A percentile compares a stretch with the other conserved stretches of the same genome.
Evolutionary conservation across 2,797 vertebrate genomes (phyloP).

Genomic region (Alca torda): DNA sequence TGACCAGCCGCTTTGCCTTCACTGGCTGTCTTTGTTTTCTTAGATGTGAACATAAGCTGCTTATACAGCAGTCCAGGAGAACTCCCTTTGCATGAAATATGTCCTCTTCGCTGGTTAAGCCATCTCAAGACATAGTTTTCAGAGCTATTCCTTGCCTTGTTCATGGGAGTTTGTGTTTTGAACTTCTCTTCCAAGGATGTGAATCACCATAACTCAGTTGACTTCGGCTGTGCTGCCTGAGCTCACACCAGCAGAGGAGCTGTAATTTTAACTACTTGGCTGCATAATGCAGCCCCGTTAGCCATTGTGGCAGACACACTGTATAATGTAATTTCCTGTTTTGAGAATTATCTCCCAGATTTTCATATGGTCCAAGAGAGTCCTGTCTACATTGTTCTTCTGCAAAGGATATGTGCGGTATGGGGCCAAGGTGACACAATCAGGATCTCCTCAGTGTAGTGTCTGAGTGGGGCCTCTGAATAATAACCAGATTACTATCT

Average conservation of each 20-base stretch:
- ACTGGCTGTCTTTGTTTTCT: background rate
- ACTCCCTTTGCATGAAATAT: background rate
- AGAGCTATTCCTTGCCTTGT: background rate
- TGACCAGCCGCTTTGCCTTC: background rate
- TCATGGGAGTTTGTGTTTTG: background rate
- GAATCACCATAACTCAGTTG: background rate
- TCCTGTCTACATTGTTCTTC: constrained; percentile 44
- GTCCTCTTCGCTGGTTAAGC: background rate
- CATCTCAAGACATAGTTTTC: background rate
- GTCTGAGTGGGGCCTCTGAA: constrained; percentile 38
- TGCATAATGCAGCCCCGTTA: background rate
- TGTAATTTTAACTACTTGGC: background rate
- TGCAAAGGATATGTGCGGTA: constrained; percentile 24
- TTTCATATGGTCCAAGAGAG: background rate
- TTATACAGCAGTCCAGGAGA: background rate
- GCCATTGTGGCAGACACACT: background rate
- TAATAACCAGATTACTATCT: constrained; percentile 63
- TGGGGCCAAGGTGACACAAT: constrained; percentile 55
- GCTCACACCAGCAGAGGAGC: background rate
- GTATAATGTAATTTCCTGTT: background rate
- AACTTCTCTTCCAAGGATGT: background rate
- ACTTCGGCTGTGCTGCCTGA: background rate
- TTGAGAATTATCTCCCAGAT: background rate
- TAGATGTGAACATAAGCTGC: background rate
- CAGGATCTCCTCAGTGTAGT: constrained; percentile 28